Evolutionary conservation across 2,797 vertebrate genomes (phyloP).

Genomic region (Sebastolobus alascanus): DNA sequence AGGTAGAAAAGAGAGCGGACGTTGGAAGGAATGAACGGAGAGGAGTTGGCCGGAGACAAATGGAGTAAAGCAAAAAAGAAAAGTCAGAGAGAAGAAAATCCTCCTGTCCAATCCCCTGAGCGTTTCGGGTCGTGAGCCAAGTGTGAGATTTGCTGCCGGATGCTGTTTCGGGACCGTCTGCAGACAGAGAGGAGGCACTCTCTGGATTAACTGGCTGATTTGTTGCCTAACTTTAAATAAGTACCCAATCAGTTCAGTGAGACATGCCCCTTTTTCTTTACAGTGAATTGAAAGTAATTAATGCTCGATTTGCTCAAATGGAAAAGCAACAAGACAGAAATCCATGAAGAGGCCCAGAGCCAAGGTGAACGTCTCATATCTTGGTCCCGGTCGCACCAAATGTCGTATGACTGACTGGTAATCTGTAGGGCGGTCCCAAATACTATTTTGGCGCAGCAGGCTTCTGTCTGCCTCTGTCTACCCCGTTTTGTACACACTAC

Average conservation of each 20-base stretch:
- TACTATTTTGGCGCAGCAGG: no score
- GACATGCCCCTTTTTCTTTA: conserved; percentile 20
- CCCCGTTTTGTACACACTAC: no score
- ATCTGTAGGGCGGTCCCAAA: no score
- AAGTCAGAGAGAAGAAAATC: conserved; percentile 32
- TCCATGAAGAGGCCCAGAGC: not conserved
- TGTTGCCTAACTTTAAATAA: conserved; percentile 53
- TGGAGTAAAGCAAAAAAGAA: not conserved
- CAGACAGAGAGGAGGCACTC: conserved; percentile 46
- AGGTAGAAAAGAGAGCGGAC: not conserved
- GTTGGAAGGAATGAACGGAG: not conserved
- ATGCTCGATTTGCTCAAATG: not conserved
- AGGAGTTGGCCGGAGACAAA: not conserved
- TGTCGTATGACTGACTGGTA: no score
- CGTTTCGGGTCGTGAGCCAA: conserved; percentile 61
- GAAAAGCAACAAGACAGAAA: not conserved
- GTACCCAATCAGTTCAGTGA: conserved; percentile 32
- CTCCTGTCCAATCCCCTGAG: conserved; percentile 50
- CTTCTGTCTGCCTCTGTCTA: no score
- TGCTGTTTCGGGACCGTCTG: conserved; percentile 38
- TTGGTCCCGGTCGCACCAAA: no score
- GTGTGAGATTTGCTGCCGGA: conserved; percentile 64
- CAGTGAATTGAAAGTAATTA: conserved; percentile 4
- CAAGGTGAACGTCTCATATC: not conserved
- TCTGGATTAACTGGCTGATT: conserved; percentile 69